Conservation (phyloP, 1,140 invertebrate genomes). For the Meloidogyne exigua region DNA sequence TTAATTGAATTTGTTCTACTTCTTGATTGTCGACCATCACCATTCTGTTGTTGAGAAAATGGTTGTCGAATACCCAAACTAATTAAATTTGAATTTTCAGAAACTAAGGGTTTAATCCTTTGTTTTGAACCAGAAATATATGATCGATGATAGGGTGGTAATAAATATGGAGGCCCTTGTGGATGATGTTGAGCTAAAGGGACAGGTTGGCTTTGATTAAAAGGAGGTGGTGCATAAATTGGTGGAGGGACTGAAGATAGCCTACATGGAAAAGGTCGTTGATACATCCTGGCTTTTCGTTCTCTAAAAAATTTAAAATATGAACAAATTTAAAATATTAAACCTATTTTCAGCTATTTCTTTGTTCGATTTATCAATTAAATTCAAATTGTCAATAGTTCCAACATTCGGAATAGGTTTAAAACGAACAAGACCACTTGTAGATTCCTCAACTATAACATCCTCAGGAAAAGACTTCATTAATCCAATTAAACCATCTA, state of each 20-base stretch:
- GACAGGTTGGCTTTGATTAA: not conserved
- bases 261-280: not conserved
- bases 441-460: not conserved
- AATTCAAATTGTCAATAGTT: not conserved
- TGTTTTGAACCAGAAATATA: not conserved
- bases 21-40: not conserved
- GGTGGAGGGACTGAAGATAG: not conserved
- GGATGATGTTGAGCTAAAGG: not conserved
- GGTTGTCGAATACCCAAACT: not conserved
- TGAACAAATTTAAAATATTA: not conserved
- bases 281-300: not conserved
- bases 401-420: not conserved
- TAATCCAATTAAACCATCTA: not conserved
- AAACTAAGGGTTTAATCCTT: not conserved
- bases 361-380: not conserved
- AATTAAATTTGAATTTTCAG: conserved; percentile 2
- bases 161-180: not conserved
- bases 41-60: not conserved
- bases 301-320: not conserved
- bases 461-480: not conserved
- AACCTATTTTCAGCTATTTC: not conserved
- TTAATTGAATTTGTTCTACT: not conserved
- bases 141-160: not conserved
- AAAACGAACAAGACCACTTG: conserved; percentile 1
- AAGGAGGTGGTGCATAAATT: not conserved